Base-by-base conservation (phyloP, 2,113 vertebrate species). In the Pipa parva region DNA sequence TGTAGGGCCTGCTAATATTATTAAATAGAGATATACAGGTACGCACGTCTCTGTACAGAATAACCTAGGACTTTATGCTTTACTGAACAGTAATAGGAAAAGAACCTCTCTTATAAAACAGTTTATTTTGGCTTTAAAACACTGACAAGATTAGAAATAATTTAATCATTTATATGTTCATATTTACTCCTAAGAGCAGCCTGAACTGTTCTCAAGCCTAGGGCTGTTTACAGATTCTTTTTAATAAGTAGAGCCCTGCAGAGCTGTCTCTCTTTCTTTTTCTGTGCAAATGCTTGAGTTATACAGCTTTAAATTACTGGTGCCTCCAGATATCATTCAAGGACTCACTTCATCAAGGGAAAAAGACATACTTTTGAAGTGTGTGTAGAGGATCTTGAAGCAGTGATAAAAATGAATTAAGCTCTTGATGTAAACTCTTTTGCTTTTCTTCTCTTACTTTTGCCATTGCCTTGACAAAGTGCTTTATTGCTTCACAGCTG, bases 271-370 rank as follows among this genome's bases (percentile, higher is more conserved):
- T 60, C 18, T 49, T 61, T 46, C 51, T 31, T 27, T 70, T 70
- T 70, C 27, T 61, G 54, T 52, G 66, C 46, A 45, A 61, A 54
- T 36, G 51, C 57, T 42, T 61, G 31, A 60, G 31, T 70, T 70
- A 69, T 61, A 61, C 66, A 45, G 66, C 66, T 52, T 70, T 55
- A 70, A 70, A 61, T 61, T 70, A 70, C 66, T 54, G 59, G 31
- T 54, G 66, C 66, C 58, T 70, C 58, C 49, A 70, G 66, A 70
- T 61, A 70, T 70, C 57, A 70, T 70, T 70, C 66, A 70, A 70
- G 66, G 66, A 54, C 66, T 70, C 66, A 70, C 58, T 70, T 70
- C 66, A 61, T 70, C 57, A 61, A 61, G 66, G 66, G 36, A 45
- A 61, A 70, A 63, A 70, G 31, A 54, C 60, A 49, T 8, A 61